Evolutionary conservation across 1,140 invertebrate species (phyloP).

Genomic region (Lepidurus packardi): DNA sequence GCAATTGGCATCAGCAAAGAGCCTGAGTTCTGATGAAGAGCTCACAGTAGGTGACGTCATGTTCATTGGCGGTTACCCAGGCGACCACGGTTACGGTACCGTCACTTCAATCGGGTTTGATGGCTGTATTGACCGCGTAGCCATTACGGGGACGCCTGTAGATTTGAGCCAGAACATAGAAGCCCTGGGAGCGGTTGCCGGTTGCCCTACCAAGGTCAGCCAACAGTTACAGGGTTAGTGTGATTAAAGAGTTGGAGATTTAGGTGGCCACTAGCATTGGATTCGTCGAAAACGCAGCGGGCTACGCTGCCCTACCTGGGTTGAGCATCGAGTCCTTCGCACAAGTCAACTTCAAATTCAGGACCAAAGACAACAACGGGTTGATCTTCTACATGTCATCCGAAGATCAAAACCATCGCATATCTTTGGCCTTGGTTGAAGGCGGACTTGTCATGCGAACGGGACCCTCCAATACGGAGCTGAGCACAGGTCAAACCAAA

Average conservation of each 20-base stretch:
- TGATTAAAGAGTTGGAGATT: neutral
- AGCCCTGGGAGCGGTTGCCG: slow-evolving; percentile 70
- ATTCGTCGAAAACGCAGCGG: slow-evolving; percentile 42
- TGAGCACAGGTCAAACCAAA: slow-evolving; percentile 52
- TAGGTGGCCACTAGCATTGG: slow-evolving; percentile 48
- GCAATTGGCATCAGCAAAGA: slow-evolving; percentile 41
- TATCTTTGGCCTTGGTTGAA: slow-evolving; percentile 61
- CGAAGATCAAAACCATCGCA: slow-evolving; percentile 54
- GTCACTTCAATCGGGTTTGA: slow-evolving; percentile 75
- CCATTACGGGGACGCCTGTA: slow-evolving; percentile 63
- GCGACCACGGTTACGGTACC: slow-evolving; percentile 56
- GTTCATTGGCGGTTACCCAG: slow-evolving; percentile 82
- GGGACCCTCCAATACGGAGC: slow-evolving; percentile 48
- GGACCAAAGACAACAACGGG: slow-evolving; percentile 67
- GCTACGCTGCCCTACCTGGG: slow-evolving; percentile 41
- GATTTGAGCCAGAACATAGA: slow-evolving; percentile 72
- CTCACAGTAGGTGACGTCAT: slow-evolving; percentile 60
- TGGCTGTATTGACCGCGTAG: slow-evolving; percentile 83
- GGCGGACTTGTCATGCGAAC: slow-evolving; percentile 62
- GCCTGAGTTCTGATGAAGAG: slow-evolving; percentile 45
- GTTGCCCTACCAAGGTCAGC: slow-evolving; percentile 72
- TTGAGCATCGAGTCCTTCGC: slow-evolving; percentile 37
- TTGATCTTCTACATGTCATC: slow-evolving; percentile 69
- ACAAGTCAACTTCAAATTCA: slow-evolving; percentile 82
- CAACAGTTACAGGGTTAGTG: neutral